Evolutionary conservation across 2,888 invertebrate species (phyloP), one percentile per base, ranked within the genome.

Genomic region (Caenorhabditis sp.): DNA sequence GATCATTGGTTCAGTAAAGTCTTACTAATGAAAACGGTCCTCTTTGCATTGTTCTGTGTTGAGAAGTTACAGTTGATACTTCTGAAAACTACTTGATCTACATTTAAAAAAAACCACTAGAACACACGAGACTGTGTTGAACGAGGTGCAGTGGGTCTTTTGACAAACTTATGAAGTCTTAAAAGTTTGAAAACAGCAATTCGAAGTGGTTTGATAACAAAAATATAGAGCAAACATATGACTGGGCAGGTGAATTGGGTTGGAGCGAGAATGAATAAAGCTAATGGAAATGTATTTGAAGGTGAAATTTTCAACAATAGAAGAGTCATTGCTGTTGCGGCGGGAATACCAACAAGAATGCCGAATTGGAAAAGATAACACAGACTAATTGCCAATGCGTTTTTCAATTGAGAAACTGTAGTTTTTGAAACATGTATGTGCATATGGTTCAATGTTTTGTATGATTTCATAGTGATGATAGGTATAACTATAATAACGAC

Each of bases 161-260:
- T 63, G 4, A 54, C 59, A 21, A 49, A 70, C 50, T 49, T 66
- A 36, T 67, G 59, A 14, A 70, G 66, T 1, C 66, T 62, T 7
- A 70, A n/a, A 1, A 63, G 54, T 54, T 53, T 49, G 2, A 66
- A 21, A 26, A 71, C 27, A 1, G 64, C 72, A 20, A 57, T 57
- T 31, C 72, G 63, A 1, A 72, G 50, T 10, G 67, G 72, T 56
- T 72, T 72, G n/a, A 72, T 67, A 4, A 72, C 64, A 20, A 27
- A n/a, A 5, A 72, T 26, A 36, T 72, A 72, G 1, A 72, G 38
- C 2, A 50, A 20, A 31, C 72, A 72, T 3, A 72, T 64, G 0
- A 67, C 67, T 14, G 72, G 72, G 27, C 72, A 72, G 7, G 72
- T 72, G 8, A 72, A 53, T 54, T 72, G 72, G 5, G 72, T 72